Base-by-base conservation (phyloP, 2,797 vertebrate species). In the Gorsachius magnificus region DNA sequence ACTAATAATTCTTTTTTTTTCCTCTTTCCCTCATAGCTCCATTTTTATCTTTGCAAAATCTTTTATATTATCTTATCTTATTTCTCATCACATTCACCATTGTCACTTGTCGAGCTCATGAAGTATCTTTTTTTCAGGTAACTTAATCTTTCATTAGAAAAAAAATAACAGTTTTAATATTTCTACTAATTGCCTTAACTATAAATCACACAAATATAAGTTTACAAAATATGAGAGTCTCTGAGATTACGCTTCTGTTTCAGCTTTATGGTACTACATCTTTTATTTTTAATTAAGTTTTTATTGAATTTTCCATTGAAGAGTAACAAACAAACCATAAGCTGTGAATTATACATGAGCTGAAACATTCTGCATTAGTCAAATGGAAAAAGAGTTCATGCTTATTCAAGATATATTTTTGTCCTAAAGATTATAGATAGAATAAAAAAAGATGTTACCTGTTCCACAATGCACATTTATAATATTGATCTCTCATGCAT, bases 281-380 rank as follows among this genome's bases (percentile, higher is more conserved):
- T 80, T 86, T 72, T 85, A 78, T 82, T 94, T 96, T 94, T 93
- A 97, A 93, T 92, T 94, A 96, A 75, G 16, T 76, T 96, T 94
- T 93, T 85, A 92, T 87, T 90, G 87, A 91, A 50, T 92, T 96
- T 96, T 95, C 71, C 63, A 63, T 46, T 43, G 87, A 88, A 89
- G 41, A 63, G 31, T 75, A 93, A 43, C 43, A 96, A 87, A 68
- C 35, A 94, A 94, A 84, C 38, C 22, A 31, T 66, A 33, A 81
- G 5, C 45, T 83, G 21, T 76, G 53, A 88, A 76, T 87, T 87
- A 60, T 58, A 61, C 14, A 64, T 85, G 36, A 95, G 16, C 6
- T 70, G 24, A 92, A 85, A 83, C 16, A 38, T 85, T 84, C 38
- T 72, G 18, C 33, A 65, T 85, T 88, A 68, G 28, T 95, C 48